phyloP scores from a whole-genome alignment of 2,888 invertebrate species.

The Clanis bilineata region DNA sequence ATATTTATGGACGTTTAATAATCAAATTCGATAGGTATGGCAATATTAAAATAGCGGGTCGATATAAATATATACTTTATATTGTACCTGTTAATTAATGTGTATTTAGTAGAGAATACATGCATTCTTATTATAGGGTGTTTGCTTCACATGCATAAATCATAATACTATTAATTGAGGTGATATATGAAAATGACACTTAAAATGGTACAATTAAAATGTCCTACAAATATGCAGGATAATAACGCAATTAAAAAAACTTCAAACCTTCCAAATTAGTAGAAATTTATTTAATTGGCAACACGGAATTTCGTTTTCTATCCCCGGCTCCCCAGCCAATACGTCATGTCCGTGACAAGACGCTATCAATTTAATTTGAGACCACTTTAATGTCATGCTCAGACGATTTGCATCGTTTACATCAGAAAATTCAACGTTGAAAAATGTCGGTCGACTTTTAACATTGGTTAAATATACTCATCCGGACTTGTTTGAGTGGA shows the following conservation, averaged over 20 bases:
- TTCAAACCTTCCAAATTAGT: neutral
- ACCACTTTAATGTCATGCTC: conserved; percentile 2
- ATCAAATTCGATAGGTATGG: too few relatives aligned
- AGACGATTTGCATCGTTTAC: conserved; percentile 12
- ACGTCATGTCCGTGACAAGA: conserved; percentile 12
- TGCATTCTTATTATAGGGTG: too few relatives aligned
- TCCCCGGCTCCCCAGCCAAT: neutral
- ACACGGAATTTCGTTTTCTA: conserved; percentile 3
- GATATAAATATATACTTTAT: too few relatives aligned
- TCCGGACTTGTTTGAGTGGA: conserved; percentile 7
- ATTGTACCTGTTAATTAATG: too few relatives aligned
- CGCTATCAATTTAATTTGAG: conserved; percentile 6
- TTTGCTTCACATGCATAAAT: too few relatives aligned
- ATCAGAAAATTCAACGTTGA: conserved; percentile 11
- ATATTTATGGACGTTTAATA: too few relatives aligned
- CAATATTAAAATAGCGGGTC: too few relatives aligned
- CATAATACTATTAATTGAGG: too few relatives aligned
- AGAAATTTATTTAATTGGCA: conserved; percentile 2
- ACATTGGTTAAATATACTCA: conserved; percentile 10
- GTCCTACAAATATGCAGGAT: neutral
- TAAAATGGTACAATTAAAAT: neutral
- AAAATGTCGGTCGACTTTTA: conserved; percentile 10
- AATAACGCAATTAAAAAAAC: neutral
- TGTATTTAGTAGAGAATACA: too few relatives aligned
- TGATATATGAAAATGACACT: neutral